Evolutionary conservation across 2,888 invertebrate genomes (phyloP).

Genomic region (Keiferia lycopersicella): DNA sequence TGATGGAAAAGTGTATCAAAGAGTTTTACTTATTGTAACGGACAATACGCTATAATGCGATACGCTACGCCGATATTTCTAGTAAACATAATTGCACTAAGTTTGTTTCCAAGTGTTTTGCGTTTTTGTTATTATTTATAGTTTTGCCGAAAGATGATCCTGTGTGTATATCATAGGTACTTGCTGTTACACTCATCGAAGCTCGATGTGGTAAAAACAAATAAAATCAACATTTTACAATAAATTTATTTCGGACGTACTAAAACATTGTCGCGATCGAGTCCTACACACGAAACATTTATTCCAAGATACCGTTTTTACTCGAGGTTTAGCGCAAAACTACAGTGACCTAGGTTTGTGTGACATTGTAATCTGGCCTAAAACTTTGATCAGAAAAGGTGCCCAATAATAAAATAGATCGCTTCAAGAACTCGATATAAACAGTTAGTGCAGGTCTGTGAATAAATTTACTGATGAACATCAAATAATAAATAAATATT

Average conservation of each 20-base stretch:
- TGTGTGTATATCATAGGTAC: slow-evolving; percentile 27
- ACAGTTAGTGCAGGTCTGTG: slow-evolving; percentile 16
- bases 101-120: neutral
- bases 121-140: neutral
- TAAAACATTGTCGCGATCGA: slow-evolving; percentile 15
- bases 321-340: slow-evolving; percentile 12
- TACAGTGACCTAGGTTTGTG: neutral
- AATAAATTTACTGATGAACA: slow-evolving; percentile 39
- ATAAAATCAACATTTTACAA: slow-evolving; percentile 33
- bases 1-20: neutral
- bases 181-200: slow-evolving; percentile 31
- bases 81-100: neutral
- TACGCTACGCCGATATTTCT: neutral
- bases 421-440: slow-evolving; percentile 18
- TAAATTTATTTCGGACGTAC: slow-evolving; percentile 33
- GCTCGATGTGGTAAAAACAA: slow-evolving; percentile 32
- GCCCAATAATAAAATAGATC: slow-evolving; percentile 11
- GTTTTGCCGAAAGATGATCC: neutral
- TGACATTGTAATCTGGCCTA: slow-evolving; percentile 3
- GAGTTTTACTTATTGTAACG: neutral
- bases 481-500: slow-evolving; percentile 36
- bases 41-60: neutral
- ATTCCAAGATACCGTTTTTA: slow-evolving; percentile 24
- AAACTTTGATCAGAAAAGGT: slow-evolving; percentile 20
- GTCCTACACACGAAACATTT: slow-evolving; percentile 11